Evolutionary conservation across 2,888 invertebrate genomes (phyloP).

Genomic region (Nineta flava): DNA sequence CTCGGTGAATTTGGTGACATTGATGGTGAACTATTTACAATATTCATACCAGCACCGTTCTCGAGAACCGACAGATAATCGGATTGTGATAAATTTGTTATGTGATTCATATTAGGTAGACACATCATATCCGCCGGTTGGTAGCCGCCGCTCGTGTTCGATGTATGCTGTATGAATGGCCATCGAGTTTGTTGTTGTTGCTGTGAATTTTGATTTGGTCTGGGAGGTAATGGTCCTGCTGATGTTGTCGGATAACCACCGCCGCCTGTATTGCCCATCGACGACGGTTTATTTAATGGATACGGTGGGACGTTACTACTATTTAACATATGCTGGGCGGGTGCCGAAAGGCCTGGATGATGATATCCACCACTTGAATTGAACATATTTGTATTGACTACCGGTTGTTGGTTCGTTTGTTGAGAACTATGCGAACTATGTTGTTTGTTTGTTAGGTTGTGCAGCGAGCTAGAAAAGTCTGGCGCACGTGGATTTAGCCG

Average conservation of each 20-base stretch:
- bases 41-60: conserved; percentile 28
- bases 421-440: conserved; percentile 14
- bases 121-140: conserved; percentile 29
- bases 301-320: conserved; percentile 9
- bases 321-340: conserved; percentile 8
- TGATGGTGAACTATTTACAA: conserved; percentile 32
- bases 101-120: conserved; percentile 23
- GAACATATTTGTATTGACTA: conserved; percentile 7
- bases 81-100: conserved; percentile 24
- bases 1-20: conserved; percentile 26
- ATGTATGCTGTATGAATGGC: conserved; percentile 27
- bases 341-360: conserved; percentile 16
- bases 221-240: conserved; percentile 11
- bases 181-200: conserved; percentile 11
- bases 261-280: conserved; percentile 7
- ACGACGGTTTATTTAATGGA: conserved; percentile 6
- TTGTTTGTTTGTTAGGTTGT: conserved; percentile 19
- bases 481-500: conserved; percentile 69
- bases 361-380: conserved; percentile 16
- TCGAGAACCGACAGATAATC: conserved; percentile 21
- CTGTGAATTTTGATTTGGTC: background rate
- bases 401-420: conserved; percentile 8
- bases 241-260: background rate
- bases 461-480: conserved; percentile 46
- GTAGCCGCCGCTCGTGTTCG: conserved; percentile 29